These are phyloP conservation scores for Pachyuromys duprasi DNA, from an alignment of 2,797 vertebrate genomes.

Conservation along the genomic window DNA sequence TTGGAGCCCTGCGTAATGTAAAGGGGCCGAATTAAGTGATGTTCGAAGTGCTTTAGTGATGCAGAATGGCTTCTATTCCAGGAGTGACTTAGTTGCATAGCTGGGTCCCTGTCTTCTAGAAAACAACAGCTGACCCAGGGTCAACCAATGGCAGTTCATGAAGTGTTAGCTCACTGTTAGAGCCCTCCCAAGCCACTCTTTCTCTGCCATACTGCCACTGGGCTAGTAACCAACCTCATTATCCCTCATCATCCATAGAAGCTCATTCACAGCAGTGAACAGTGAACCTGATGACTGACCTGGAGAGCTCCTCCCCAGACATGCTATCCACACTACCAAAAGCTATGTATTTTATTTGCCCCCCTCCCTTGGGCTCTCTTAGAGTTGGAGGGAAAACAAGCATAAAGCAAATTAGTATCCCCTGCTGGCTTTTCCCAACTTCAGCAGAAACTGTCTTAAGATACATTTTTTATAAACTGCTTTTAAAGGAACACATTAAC, in stretches of 20 bases:
- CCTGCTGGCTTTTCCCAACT: conserved; percentile 20
- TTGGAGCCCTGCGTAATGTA: background rate
- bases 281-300: background rate
- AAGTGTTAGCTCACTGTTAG: background rate
- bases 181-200: background rate
- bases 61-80: background rate
- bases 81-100: background rate
- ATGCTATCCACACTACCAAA: background rate
- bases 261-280: background rate
- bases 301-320: background rate
- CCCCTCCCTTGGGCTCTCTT: background rate
- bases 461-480: background rate
- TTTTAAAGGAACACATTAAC: conserved; percentile 46
- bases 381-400: background rate
- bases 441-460: background rate
- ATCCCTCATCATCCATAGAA: background rate
- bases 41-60: background rate
- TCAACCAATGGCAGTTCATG: background rate
- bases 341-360: background rate
- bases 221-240: background rate
- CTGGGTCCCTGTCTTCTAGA: background rate
- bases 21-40: background rate
- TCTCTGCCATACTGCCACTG: background rate
- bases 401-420: background rate
- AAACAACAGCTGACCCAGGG: background rate